Evolutionary conservation across 1,140 invertebrate genomes (phyloP).

Genomic region (Tetragonula clypearis): DNA sequence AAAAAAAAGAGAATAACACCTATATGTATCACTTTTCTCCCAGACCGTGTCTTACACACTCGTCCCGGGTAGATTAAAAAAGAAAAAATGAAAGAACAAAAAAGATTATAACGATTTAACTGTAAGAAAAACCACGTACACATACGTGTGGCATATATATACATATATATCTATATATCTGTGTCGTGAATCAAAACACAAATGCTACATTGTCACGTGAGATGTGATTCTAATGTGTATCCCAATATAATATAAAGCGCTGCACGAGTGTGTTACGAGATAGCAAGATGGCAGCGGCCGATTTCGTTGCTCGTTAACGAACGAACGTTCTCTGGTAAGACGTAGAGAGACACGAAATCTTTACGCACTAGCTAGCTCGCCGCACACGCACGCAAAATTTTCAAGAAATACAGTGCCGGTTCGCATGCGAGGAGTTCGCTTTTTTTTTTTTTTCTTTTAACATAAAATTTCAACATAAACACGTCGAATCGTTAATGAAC

Average conservation of each 20-base stretch:
- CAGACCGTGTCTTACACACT: conserved; percentile 10
- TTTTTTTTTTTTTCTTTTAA: background rate
- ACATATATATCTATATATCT: background rate
- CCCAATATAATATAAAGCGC: conserved; percentile 54
- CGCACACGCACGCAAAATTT: conserved; percentile 64
- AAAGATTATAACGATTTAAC: background rate
- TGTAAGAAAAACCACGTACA: conserved; percentile 2
- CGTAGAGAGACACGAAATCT: conserved; percentile 70
- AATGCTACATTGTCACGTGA: conserved; percentile 38
- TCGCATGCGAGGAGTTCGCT: conserved; percentile 43
- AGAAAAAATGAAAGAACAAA: no score
- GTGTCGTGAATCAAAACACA: conserved; percentile 31
- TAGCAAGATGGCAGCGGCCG: conserved; percentile 81
- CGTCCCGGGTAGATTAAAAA: background rate
- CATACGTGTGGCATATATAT: conserved; percentile 26
- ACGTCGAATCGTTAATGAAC: background rate
- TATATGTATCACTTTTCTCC: conserved; percentile 5
- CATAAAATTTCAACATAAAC: background rate
- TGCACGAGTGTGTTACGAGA: conserved; percentile 73
- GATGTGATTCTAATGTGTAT: conserved; percentile 39
- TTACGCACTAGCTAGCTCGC: conserved; percentile 72
- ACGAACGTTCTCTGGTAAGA: conserved; percentile 71
- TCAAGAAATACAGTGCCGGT: background rate
- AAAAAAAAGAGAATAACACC: background rate
- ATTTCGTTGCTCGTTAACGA: conserved; percentile 70